Base-by-base conservation (phyloP, 2,888 invertebrate species). In the Lasioglossum lativentre region DNA sequence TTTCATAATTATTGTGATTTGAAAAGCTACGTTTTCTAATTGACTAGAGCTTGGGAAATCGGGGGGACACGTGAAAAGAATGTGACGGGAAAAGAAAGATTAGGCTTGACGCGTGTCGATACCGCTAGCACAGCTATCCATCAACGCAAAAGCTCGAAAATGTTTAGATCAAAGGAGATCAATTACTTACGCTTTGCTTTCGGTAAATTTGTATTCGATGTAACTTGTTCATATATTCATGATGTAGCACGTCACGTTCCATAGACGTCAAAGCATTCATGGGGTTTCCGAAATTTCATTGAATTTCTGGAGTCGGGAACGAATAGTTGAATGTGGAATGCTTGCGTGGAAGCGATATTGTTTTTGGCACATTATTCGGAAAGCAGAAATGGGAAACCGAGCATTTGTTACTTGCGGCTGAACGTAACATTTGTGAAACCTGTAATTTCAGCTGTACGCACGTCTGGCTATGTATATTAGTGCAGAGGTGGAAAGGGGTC, bases 341-440 rank as follows among this genome's bases (percentile, higher is more conserved):
- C 34, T 63, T 47, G 30, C 10, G 63, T 10, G 68, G 68, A n/a
- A 10, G 27, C 52, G 56, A 73, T 42, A 73, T 72, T 75, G 72
- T 71, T 75, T 86, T 86, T 59, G n/a, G 47, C 59, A 52, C 16
- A 40, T 80, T 76, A 80, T 82, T 79, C 72, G 73, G 45, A 70
- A 70, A 63, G 34, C 66, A 40, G 71, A 75, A 84, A 52, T 45
- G 68, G 80, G 77, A 63, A 78, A 77, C 76, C 63, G 71, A 76
- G 73, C 83, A 83, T 88, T 90, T 89, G 90, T 91, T 89, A 88
- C 86, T 90, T 82, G 80, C 83, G 77, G 84, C 75, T 76, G 89
- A 90, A 85, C 85, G 90, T 78, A 88, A 89, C 88, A 88, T 87
- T 89, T 79, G 86, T 77, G 82, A 83, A 88, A 86, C 86, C 85